A percentile compares a stretch with the other conserved stretches of the same genome.
phyloP scores from a whole-genome alignment of 2,797 vertebrate genomes.

The Pterois miles region DNA sequence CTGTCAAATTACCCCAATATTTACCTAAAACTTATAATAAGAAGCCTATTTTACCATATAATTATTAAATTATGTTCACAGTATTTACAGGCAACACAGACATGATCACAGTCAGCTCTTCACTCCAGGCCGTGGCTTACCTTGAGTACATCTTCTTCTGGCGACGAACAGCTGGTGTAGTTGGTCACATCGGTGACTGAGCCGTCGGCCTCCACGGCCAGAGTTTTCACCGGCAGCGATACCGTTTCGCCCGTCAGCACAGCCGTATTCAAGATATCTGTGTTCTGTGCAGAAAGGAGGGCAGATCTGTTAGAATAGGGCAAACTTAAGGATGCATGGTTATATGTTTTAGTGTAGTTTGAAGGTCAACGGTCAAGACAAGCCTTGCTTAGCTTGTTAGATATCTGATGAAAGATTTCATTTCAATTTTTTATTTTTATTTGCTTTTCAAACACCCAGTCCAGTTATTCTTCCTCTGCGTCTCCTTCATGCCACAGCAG shows the following conservation, averaged over 20 bases:
- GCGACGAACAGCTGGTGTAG: conserved; percentile 87
- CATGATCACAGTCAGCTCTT: background rate
- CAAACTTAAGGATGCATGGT: background rate
- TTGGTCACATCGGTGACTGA: conserved; percentile 89
- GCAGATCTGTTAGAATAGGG: background rate
- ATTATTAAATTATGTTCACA: too few relatives aligned
- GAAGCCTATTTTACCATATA: too few relatives aligned
- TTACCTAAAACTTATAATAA: too few relatives aligned
- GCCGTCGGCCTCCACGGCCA: conserved; percentile 89
- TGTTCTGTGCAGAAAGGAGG: conserved; percentile 78
- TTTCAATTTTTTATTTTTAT: too few relatives aligned
- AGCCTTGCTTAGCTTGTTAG: too few relatives aligned
- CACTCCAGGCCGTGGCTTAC: conserved; percentile 68
- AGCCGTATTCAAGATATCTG: conserved; percentile 92
- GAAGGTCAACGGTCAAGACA: background rate
- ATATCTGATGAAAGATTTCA: too few relatives aligned
- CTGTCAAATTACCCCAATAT: too few relatives aligned
- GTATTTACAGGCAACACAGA: background rate
- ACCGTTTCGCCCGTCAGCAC: conserved; percentile 89
- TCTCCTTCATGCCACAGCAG: background rate
- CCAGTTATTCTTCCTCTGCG: background rate
- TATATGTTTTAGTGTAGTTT: background rate
- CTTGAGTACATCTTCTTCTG: conserved; percentile 88
- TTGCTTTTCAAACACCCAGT: background rate
- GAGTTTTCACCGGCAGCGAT: conserved; percentile 85